Evolutionary conservation across 1,140 invertebrate genomes (phyloP), one percentile per base, ranked within the genome.

Genomic region (Whitmania pigra): DNA sequence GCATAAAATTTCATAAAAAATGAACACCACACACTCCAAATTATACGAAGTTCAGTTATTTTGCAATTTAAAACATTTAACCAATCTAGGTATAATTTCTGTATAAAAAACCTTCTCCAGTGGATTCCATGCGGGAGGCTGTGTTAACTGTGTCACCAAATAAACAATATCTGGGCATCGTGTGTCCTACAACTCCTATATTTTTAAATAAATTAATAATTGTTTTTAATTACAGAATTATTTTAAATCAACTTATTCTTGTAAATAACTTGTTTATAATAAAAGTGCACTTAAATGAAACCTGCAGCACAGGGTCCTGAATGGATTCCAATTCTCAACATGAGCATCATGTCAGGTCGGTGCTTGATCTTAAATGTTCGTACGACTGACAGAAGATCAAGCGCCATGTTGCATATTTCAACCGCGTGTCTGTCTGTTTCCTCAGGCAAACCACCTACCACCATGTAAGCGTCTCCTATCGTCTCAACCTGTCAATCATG

Each of bases 371-470:
- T 87, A 79, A 93, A 92, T 74, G 87, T 87, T 53, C 89, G 89
- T 78, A 89, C 91, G 77, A 90, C 87, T 79, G 91, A 88, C 7
- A 92, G 83, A 73, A 93, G 80, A 82, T 91, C 89, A 71, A 93
- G 82, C 2, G 90, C 90, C 90, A 92, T 92, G 22, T 88, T 90
- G 2, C 90, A 90, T 69, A 93, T 86, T 80, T 91, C 90, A 88
- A 78, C 43, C 80, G 81, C 78, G 67, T 89, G 88, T 77, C 90
- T 90, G 83, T 90, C 88, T 77, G 87, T 87, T 77, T 88, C 85
- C 2, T 88, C 86, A 5, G 93, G 93, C 43, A 96, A 83, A 22
- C 93, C 93, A 1, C 75, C 75, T 2, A 74, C 73, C 3, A 69
- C 63, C 71, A 73, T 74, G 63, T 74, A 74, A 18, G 72, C 72